A percentile compares a stretch with the other conserved stretches of the same genome.
These are phyloP conservation scores for Drosophila affinis DNA, from an alignment of 2,888 invertebrate species.

Conservation along the genomic window DNA sequence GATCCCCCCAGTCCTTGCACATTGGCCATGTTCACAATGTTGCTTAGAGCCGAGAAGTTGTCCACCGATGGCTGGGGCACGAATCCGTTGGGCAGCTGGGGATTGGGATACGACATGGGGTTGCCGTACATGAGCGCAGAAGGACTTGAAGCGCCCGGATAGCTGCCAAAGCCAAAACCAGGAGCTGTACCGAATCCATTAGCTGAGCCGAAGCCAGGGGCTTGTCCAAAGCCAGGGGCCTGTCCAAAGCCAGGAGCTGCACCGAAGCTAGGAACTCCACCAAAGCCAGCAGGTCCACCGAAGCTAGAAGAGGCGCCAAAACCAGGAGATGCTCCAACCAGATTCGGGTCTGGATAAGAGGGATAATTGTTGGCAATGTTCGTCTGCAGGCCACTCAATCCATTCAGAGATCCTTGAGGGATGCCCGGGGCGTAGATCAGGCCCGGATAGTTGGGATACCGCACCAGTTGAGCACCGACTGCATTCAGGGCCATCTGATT, in stretches of 20 bases:
- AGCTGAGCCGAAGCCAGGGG: not conserved
- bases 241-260: constrained; percentile 9
- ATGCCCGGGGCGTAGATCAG: constrained; percentile 41
- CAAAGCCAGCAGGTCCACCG: not conserved
- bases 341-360: constrained; percentile 46
- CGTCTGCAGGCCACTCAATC: constrained; percentile 47
- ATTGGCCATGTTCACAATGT: constrained; percentile 61
- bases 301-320: constrained; percentile 6
- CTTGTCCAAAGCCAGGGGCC: not conserved
- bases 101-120: constrained; percentile 35
- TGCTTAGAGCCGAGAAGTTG: constrained; percentile 52
- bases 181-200: not conserved
- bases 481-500: constrained; percentile 51
- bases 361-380: constrained; percentile 55
- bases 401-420: constrained; percentile 19
- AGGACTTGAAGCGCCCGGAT: not conserved
- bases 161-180: not conserved
- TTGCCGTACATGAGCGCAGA: constrained; percentile 48
- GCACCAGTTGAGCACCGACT: constrained; percentile 51
- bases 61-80: constrained; percentile 52
- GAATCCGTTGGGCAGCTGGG: constrained; percentile 52
- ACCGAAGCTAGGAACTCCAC: not conserved
- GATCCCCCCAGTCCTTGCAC: constrained; percentile 48
- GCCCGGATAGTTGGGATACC: constrained; percentile 58
- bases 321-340: constrained; percentile 25